Conservation (phyloP, 92 coral and sea anemone species). For the Epizoanthus fatuus region DNA sequence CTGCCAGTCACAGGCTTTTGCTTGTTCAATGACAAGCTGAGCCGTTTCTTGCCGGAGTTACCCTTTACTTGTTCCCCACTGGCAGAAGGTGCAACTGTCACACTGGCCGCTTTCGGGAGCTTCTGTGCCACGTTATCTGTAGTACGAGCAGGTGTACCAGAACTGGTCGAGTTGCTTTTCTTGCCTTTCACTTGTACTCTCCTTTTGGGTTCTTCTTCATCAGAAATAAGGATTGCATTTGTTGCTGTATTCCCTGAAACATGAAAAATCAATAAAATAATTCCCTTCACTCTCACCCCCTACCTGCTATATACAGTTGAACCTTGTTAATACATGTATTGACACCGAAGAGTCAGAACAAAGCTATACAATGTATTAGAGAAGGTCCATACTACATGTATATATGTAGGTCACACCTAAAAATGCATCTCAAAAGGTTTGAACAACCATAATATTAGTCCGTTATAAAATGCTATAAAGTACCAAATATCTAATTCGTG, state of each 20-base stretch:
- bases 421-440: too few species aligned
- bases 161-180: background rate
- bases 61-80: background rate
- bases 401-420: too few species aligned
- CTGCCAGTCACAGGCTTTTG: background rate
- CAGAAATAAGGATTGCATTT: constrained; percentile 24
- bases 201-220: constrained; percentile 5
- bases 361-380: too few species aligned
- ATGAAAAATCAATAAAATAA: background rate
- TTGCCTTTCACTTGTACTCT: background rate
- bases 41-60: background rate
- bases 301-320: too few species aligned
- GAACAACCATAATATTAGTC: too few species aligned
- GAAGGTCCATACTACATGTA: too few species aligned
- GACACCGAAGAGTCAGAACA: too few species aligned
- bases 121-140: background rate
- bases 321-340: too few species aligned
- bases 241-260: constrained; percentile 33
- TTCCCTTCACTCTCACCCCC: too few species aligned
- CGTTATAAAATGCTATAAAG: too few species aligned
- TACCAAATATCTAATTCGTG: too few species aligned
- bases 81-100: background rate
- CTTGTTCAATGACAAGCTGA: constrained; percentile 1
- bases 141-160: too few species aligned
- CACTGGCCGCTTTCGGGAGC: background rate